phyloP scores from a whole-genome alignment of 2,113 vertebrate species.

The Illadopsis cleaveri region DNA sequence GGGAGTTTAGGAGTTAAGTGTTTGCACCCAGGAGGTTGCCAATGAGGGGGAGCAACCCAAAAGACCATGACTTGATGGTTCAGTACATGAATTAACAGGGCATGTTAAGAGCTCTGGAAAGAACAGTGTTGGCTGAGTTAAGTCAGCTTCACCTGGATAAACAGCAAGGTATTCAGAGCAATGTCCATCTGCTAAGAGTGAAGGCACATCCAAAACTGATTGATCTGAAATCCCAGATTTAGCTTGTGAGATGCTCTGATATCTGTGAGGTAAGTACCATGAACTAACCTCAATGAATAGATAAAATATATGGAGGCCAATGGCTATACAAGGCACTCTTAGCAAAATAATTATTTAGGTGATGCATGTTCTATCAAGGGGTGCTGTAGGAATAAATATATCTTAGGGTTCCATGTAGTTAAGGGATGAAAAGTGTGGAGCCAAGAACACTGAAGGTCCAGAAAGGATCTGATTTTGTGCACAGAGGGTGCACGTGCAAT shows the following conservation, averaged over 20 bases:
- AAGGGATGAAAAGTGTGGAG: background rate
- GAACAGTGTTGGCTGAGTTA: background rate
- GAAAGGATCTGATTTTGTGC: background rate
- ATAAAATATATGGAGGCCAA: background rate
- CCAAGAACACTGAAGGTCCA: background rate
- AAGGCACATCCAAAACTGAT: background rate
- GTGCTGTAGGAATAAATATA: background rate
- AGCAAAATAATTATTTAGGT: background rate
- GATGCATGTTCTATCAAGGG: accelerated
- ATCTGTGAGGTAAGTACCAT: background rate
- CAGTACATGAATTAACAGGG: background rate
- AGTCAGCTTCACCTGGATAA: background rate
- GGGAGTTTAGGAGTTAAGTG: background rate
- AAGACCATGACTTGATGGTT: background rate
- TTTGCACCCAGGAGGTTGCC: background rate
- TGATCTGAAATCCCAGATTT: background rate
- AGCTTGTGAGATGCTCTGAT: background rate
- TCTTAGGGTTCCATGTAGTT: background rate
- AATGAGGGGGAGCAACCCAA: background rate
- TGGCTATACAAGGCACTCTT: background rate
- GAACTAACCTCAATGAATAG: background rate
- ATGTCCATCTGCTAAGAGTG: background rate
- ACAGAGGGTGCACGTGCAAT: background rate
- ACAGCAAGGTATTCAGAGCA: background rate
- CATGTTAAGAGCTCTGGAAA: background rate